Conservation (phyloP, 2,113 vertebrate species). For the Zapornia atra region DNA sequence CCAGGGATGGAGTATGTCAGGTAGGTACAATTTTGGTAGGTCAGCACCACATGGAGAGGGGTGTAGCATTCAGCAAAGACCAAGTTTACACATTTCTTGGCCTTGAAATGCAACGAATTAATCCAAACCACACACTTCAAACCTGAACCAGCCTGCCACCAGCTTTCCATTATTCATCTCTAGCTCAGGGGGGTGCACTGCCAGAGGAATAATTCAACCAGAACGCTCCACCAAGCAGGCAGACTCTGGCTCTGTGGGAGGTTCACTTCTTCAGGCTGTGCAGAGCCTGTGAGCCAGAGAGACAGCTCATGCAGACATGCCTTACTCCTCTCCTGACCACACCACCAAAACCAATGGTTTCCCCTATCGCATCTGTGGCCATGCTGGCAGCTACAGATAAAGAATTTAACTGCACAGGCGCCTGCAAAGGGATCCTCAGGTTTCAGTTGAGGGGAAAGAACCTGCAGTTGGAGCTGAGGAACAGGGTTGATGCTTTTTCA, state of each 20-base stretch:
- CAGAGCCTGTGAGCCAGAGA: neutral
- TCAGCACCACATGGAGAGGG: neutral
- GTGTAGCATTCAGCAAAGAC: neutral
- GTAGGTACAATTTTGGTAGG: neutral
- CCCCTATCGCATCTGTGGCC: slow-evolving; percentile 58
- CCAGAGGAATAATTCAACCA: slow-evolving; percentile 26
- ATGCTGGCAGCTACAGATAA: slow-evolving; percentile 56
- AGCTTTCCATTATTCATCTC: neutral
- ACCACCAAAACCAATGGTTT: slow-evolving; percentile 53
- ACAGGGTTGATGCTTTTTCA: neutral
- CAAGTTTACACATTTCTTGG: neutral
- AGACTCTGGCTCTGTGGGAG: slow-evolving; percentile 30
- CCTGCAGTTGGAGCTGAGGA: slow-evolving; percentile 4
- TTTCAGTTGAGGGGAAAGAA: slow-evolving; percentile 57
- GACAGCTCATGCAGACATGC: neutral
- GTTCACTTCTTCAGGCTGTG: slow-evolving; percentile 1
- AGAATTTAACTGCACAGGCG: neutral
- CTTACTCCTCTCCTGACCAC: slow-evolving; percentile 13
- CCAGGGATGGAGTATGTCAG: neutral
- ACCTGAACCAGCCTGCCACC: slow-evolving; percentile 13
- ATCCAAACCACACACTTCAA: slow-evolving; percentile 30
- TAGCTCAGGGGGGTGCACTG: neutral
- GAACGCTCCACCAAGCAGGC: neutral
- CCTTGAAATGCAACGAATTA: neutral
- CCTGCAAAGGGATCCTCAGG: neutral